Evolutionary conservation across 2,797 vertebrate genomes (phyloP).

Genomic region (Alcedo atthis): DNA sequence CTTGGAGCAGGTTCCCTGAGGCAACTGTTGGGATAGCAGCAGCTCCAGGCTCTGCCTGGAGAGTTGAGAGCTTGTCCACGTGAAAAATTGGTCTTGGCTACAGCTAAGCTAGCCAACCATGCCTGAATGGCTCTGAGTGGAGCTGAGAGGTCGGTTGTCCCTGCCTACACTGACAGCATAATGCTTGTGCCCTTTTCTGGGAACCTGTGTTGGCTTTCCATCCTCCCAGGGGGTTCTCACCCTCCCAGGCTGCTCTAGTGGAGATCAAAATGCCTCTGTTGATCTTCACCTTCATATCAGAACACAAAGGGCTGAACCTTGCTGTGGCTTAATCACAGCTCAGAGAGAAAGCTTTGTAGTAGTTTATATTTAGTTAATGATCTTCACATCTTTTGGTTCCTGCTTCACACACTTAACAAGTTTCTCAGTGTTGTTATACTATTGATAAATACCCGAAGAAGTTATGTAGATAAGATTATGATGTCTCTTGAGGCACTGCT

Average conservation of each 20-base stretch:
- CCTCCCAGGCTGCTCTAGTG: not conserved
- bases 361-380: not conserved
- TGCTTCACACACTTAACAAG: not conserved
- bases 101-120: not conserved
- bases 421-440: not conserved
- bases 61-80: not conserved
- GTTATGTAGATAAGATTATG: not conserved
- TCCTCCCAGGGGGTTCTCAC: not conserved
- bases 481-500: not conserved
- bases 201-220: fast-evolving
- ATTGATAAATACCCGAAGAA: not conserved
- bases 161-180: not conserved
- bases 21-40: not conserved
- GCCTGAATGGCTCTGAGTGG: fast-evolving
- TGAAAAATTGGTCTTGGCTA: not conserved
- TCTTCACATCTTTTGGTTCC: not conserved
- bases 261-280: not conserved
- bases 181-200: fast-evolving
- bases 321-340: fast-evolving
- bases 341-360: not conserved
- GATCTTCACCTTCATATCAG: fast-evolving
- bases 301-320: not conserved
- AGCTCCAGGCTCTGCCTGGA: not conserved
- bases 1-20: not conserved
- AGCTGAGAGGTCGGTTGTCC: not conserved